Conservation (phyloP, 2,797 vertebrate genomes). For the Taeniopygia guttata region DNA sequence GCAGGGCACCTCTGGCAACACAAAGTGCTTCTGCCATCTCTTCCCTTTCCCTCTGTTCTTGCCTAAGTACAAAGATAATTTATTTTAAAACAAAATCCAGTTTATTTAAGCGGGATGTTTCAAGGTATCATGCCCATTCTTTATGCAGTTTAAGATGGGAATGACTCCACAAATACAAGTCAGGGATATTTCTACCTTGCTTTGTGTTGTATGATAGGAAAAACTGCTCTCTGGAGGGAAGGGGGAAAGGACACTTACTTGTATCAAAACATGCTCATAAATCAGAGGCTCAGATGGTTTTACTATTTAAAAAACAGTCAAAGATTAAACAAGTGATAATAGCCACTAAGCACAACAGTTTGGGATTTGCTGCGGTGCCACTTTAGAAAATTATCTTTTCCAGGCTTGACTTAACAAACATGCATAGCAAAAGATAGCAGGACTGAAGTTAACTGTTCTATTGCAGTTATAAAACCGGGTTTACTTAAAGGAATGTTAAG, state of each 20-base stretch:
- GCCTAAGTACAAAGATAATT: neutral
- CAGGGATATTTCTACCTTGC: neutral
- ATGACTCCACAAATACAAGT: neutral
- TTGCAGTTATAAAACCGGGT: neutral
- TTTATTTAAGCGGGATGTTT: neutral
- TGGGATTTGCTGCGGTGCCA: neutral
- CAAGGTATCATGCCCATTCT: neutral
- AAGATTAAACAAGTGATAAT: conserved; percentile 54
- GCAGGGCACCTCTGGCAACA: neutral
- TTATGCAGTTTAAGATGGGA: neutral
- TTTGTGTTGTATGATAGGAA: neutral
- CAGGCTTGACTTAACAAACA: neutral
- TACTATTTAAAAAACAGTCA: conserved; percentile 9
- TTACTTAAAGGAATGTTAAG: neutral
- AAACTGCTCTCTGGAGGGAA: neutral
- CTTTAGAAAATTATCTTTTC: neutral
- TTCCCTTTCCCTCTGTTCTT: neutral
- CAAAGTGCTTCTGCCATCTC: neutral
- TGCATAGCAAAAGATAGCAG: neutral
- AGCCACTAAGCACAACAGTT: neutral
- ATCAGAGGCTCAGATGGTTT: conserved; percentile 58
- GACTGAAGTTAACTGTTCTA: neutral
- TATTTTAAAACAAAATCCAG: neutral
- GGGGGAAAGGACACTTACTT: neutral
- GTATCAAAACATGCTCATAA: conserved; percentile 46